phyloP scores from a whole-genome alignment of 2,888 invertebrate species.

The Xestia xanthographa region DNA sequence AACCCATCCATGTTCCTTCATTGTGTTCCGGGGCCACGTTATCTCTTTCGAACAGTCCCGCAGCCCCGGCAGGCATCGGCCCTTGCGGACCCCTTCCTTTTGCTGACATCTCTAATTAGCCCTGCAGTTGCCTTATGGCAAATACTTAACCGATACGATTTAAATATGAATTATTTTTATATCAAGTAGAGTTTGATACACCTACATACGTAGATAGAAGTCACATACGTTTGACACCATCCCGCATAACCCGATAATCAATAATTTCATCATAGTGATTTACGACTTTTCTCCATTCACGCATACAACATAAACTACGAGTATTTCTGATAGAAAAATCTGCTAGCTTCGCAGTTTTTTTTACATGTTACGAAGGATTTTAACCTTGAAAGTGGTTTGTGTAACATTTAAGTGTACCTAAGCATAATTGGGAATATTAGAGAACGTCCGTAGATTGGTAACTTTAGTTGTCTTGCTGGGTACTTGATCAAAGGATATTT shows the following conservation, averaged over 20 bases:
- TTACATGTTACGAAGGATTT: constrained; percentile 7
- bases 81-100: too few relatives aligned
- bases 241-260: constrained; percentile 18
- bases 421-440: background rate
- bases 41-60: too few relatives aligned
- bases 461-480: background rate
- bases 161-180: background rate
- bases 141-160: background rate
- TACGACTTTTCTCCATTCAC: constrained; percentile 24
- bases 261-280: constrained; percentile 30
- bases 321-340: constrained; percentile 29
- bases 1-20: too few relatives aligned
- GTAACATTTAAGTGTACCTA: background rate
- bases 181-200: background rate
- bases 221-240: background rate
- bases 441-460: background rate
- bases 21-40: too few relatives aligned
- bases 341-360: background rate
- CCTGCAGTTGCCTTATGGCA: background rate
- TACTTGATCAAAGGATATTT: background rate
- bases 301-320: constrained; percentile 9
- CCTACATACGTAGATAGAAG: too few relatives aligned
- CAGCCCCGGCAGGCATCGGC: too few relatives aligned
- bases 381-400: background rate
- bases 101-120: too few relatives aligned